phyloP scores from a whole-genome alignment of 2,888 invertebrate genomes.

The Pandemis cinnamomeana region DNA sequence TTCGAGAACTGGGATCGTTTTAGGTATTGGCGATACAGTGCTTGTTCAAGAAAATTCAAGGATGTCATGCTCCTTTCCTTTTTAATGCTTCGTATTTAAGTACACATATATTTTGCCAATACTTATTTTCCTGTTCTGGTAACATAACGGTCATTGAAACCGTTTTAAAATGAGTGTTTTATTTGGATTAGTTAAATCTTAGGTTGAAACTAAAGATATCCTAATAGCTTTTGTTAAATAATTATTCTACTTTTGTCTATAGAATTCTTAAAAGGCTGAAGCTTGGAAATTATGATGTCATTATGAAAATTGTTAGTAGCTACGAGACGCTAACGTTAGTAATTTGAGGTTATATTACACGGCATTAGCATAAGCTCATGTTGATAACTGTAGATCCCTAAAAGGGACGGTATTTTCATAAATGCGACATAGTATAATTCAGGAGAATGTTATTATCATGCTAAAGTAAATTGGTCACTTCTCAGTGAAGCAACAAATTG shows the following conservation, averaged over 20 bases:
- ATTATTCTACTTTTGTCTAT: background rate
- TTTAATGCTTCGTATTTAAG: background rate
- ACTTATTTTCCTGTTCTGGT: background rate
- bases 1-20: conserved; percentile 25
- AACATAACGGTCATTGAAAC: background rate
- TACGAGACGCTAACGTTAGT: conserved; percentile 23
- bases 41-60: conserved; percentile 9
- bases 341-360: conserved; percentile 32
- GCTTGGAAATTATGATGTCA: conserved; percentile 27
- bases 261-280: background rate
- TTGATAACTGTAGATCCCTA: background rate
- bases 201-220: background rate
- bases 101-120: background rate
- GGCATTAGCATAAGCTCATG: conserved; percentile 26
- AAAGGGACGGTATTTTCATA: conserved; percentile 15
- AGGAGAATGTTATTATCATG: conserved; percentile 6
- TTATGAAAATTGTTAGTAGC: conserved; percentile 29
- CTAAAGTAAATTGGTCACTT: conserved; percentile 5
- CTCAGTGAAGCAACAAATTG: conserved; percentile 14
- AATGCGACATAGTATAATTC: conserved; percentile 9
- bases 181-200: too few species aligned
- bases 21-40: conserved; percentile 18
- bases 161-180: background rate
- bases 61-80: background rate
- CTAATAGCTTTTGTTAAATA: background rate